These are phyloP conservation scores for Lasioglossum lativentre DNA, from an alignment of 2,888 invertebrate species.

Conservation along the genomic window DNA sequence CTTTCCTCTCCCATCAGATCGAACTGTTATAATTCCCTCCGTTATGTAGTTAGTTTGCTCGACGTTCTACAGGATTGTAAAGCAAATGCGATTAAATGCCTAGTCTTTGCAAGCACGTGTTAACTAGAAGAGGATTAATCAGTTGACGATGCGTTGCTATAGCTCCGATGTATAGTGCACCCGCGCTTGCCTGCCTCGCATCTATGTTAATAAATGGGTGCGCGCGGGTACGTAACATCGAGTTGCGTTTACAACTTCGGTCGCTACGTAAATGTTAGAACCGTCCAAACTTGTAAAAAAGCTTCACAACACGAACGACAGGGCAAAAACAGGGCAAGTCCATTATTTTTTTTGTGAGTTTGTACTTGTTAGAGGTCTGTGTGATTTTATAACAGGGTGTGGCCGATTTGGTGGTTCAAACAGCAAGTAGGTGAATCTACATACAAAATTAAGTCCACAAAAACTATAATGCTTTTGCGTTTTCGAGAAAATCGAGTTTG, in stretches of 20 bases:
- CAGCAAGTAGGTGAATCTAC: too few species aligned
- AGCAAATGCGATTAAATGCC: background rate
- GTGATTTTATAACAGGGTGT: too few species aligned
- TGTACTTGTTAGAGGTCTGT: too few species aligned
- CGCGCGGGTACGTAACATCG: background rate
- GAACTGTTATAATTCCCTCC: slow-evolving; percentile 28
- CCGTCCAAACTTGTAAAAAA: background rate
- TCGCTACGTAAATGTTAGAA: background rate
- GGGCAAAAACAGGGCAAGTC: too few species aligned
- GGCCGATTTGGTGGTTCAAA: too few species aligned
- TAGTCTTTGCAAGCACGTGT: background rate
- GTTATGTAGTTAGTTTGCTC: background rate
- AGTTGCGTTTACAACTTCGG: background rate
- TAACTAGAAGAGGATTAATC: slow-evolving; percentile 3
- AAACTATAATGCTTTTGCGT: too few species aligned
- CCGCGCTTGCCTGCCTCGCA: background rate
- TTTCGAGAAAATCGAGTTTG: too few species aligned
- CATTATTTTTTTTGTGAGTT: too few species aligned
- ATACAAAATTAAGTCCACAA: too few species aligned
- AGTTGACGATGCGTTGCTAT: background rate
- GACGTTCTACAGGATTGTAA: background rate
- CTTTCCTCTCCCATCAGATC: slow-evolving; percentile 17
- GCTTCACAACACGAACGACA: too few species aligned
- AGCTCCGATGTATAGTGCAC: background rate
- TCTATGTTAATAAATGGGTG: background rate